Evolutionary conservation across 2,113 vertebrate species (phyloP).

Genomic region (Girardinichthys multiradiatus): DNA sequence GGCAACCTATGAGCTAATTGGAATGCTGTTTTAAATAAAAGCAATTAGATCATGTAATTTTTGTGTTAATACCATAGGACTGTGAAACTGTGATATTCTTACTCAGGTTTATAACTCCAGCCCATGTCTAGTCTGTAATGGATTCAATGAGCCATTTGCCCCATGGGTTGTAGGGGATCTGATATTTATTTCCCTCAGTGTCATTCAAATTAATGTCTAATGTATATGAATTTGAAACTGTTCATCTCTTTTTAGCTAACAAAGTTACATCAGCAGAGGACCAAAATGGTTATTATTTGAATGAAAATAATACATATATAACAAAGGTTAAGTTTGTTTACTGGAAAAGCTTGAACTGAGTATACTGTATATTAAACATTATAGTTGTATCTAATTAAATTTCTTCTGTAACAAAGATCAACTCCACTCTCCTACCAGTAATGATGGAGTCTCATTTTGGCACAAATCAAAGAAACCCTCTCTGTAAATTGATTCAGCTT

Average conservation of each 20-base stretch:
- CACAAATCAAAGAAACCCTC: background rate
- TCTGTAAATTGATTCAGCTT: slow-evolving; percentile 8
- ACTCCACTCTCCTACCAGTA: background rate
- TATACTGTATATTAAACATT: background rate
- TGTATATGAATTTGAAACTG: background rate
- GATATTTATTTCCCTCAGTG: background rate
- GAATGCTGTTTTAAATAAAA: background rate
- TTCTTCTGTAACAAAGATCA: slow-evolving; percentile 5
- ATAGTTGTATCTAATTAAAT: slow-evolving; percentile 8
- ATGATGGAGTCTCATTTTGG: slow-evolving; percentile 5
- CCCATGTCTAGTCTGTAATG: too few relatives aligned
- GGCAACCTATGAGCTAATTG: background rate
- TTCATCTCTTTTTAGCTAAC: too few relatives aligned
- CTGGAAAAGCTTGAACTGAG: background rate
- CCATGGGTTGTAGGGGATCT: too few relatives aligned
- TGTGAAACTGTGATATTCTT: too few relatives aligned
- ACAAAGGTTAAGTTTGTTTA: slow-evolving; percentile 5
- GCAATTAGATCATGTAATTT: background rate
- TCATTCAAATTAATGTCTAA: background rate
- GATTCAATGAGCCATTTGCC: too few relatives aligned
- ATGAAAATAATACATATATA: background rate
- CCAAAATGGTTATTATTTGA: too few relatives aligned
- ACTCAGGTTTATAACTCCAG: too few relatives aligned
- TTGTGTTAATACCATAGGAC: background rate
- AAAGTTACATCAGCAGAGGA: too few relatives aligned